A percentile compares a stretch with the other conserved stretches of the same genome.
These are phyloP conservation scores for Lasioglossum villosulum DNA, from an alignment of 2,888 invertebrate genomes.

Conservation along the genomic window DNA sequence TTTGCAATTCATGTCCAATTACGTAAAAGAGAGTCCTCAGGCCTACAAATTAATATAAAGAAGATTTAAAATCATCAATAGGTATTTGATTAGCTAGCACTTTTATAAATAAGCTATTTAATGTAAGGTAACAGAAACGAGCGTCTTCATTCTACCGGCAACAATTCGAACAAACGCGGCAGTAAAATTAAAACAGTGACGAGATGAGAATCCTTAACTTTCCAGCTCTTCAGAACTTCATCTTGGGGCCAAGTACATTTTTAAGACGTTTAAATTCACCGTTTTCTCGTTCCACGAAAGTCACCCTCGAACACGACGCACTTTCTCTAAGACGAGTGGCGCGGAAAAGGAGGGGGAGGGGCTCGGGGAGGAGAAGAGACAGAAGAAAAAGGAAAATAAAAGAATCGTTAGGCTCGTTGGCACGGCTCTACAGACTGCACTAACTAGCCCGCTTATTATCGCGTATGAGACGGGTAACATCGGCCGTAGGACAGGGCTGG, in stretches of 20 bases:
- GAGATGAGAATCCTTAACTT: not conserved
- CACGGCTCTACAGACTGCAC: slow-evolving; percentile 38
- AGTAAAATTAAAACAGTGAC: slow-evolving; percentile 8
- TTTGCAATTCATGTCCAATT: no score
- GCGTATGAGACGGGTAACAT: slow-evolving; percentile 63
- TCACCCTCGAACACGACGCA: slow-evolving; percentile 7
- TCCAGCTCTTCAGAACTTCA: not conserved
- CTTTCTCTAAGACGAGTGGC: not conserved
- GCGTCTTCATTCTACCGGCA: not conserved
- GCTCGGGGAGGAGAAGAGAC: not conserved
- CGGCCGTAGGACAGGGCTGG: slow-evolving; percentile 39
- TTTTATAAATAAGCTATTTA: not conserved
- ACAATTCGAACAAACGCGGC: not conserved
- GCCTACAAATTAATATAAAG: no score
- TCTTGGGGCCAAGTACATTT: not conserved
- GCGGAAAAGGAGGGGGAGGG: not conserved
- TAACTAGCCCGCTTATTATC: slow-evolving; percentile 74
- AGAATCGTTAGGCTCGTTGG: slow-evolving; percentile 39
- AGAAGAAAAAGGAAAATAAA: slow-evolving; percentile 25
- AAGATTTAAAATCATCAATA: not conserved
- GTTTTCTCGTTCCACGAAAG: slow-evolving; percentile 1
- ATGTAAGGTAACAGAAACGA: not conserved
- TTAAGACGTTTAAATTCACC: slow-evolving; percentile 5
- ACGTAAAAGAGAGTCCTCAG: no score
- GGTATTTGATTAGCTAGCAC: not conserved